Conservation (phyloP, 2,888 invertebrate species). For the Ptycholaimellus sp. region DNA sequence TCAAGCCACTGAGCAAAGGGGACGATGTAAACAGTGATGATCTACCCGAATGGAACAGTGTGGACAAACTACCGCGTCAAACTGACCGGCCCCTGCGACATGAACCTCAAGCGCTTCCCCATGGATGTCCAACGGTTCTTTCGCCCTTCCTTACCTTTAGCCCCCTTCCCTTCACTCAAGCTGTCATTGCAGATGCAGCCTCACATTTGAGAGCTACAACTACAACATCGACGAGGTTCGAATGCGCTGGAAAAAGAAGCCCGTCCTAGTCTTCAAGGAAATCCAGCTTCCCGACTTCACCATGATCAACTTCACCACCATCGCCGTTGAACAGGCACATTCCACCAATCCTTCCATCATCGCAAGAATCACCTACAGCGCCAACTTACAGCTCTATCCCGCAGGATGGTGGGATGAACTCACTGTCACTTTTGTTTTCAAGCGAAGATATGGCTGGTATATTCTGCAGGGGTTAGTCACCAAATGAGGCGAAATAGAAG, state of each 20-base stretch:
- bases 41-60: constrained; percentile 15
- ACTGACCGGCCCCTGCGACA: constrained; percentile 20
- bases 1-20: neutral
- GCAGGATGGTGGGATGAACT: constrained; percentile 24
- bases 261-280: constrained; percentile 19
- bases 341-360: neutral
- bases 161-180: neutral
- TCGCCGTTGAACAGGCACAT: constrained; percentile 10
- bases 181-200: constrained; percentile 17
- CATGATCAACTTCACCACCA: constrained; percentile 16
- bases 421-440: constrained; percentile 20
- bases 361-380: neutral
- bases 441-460: constrained; percentile 24
- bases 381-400: constrained; percentile 12
- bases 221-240: constrained; percentile 25
- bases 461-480: constrained; percentile 18
- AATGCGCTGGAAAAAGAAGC: constrained; percentile 23
- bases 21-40: neutral
- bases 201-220: constrained; percentile 24
- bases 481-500: neutral
- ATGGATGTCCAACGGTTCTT: constrained; percentile 2
- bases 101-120: constrained; percentile 16
- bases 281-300: constrained; percentile 22
- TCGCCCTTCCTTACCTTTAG: constrained; percentile 4
- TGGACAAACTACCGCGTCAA: constrained; percentile 25